Evolutionary conservation across 1,140 invertebrate genomes (phyloP).

Genomic region (Zaprionus taronus): DNA sequence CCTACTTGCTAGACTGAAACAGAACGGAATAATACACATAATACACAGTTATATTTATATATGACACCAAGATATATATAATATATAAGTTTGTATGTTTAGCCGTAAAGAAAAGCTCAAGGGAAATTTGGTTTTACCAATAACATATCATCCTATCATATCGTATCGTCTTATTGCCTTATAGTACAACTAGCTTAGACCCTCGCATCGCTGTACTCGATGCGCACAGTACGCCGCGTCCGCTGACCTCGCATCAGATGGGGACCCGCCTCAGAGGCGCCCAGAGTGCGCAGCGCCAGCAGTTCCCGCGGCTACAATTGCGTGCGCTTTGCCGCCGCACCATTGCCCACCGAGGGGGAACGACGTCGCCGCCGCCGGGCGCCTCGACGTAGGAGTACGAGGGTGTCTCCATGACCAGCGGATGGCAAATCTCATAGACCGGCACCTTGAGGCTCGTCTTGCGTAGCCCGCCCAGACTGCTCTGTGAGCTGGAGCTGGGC

Average conservation of each 20-base stretch:
- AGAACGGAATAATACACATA: neutral
- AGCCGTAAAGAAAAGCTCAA: conserved; percentile 16
- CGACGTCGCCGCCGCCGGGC: conserved; percentile 36
- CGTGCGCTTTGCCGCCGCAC: conserved; percentile 54
- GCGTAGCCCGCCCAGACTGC: conserved; percentile 80
- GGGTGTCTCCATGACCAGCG: conserved; percentile 80
- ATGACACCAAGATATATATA: conserved; percentile 10
- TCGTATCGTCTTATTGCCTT: conserved; percentile 5
- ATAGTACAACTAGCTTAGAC: conserved; percentile 41
- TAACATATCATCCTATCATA: neutral
- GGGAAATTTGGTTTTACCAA: conserved; percentile 23
- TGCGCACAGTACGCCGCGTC: conserved; percentile 67
- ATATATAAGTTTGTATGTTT: neutral
- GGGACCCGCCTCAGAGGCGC: conserved; percentile 29
- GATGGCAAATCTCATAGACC: conserved; percentile 83
- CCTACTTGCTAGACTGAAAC: conserved; percentile 11
- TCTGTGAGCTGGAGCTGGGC: conserved; percentile 82
- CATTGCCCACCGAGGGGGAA: conserved; percentile 14
- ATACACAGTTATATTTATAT: neutral
- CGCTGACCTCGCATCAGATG: conserved; percentile 52
- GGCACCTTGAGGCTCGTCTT: conserved; percentile 79
- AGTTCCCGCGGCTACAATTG: conserved; percentile 80
- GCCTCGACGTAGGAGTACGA: conserved; percentile 73
- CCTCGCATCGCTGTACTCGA: conserved; percentile 72
- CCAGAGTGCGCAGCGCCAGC: conserved; percentile 66